Conservation (phyloP, 2,113 vertebrate species). For the Gobio gobio region DNA sequence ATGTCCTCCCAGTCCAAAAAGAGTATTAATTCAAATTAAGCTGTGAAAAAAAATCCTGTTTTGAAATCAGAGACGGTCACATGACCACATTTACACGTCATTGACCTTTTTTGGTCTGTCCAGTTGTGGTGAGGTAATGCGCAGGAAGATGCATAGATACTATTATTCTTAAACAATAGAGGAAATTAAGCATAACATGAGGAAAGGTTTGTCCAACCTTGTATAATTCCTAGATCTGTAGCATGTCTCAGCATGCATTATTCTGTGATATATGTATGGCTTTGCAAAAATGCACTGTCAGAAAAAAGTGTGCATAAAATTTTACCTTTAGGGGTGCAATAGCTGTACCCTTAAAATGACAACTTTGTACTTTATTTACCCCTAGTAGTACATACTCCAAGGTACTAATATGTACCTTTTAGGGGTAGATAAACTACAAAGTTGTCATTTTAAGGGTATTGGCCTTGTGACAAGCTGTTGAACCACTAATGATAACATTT, state of each 20-base stretch:
- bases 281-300: neutral
- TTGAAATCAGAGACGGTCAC: neutral
- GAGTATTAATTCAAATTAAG: neutral
- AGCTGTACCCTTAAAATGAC: neutral
- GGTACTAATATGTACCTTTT: neutral
- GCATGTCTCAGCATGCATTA: neutral
- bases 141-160: neutral
- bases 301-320: neutral
- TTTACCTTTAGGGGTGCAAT: neutral
- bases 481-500: neutral
- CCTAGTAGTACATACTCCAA: neutral
- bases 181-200: neutral
- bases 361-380: neutral
- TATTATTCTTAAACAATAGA: slow-evolving; percentile 11
- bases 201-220: neutral
- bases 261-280: neutral
- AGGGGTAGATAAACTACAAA: neutral
- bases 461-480: neutral
- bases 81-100: neutral
- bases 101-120: neutral
- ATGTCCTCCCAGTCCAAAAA: neutral
- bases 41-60: neutral
- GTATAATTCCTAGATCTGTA: neutral
- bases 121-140: neutral
- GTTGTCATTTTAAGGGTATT: neutral